A percentile compares a stretch with the other conserved stretches of the same genome.
Evolutionary conservation across 2,888 invertebrate species (phyloP).

Genomic region (Coelinius sp.): DNA sequence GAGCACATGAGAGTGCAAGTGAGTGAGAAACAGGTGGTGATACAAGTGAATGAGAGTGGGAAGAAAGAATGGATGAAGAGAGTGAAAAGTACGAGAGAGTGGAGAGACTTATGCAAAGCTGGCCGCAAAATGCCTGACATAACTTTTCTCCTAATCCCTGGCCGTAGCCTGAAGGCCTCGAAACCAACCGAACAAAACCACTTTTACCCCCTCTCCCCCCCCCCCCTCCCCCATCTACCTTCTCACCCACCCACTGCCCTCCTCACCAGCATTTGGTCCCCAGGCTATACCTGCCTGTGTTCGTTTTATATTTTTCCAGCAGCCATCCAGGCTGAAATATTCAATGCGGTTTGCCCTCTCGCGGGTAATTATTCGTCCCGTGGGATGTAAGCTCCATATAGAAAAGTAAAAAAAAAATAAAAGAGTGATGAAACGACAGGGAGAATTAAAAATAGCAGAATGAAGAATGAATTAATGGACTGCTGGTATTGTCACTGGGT

Average conservation of each 20-base stretch:
- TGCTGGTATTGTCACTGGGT: no score
- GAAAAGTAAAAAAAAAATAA: background rate
- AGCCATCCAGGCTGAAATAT: constrained; percentile 59
- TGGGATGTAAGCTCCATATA: constrained; percentile 45
- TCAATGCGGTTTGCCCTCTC: constrained; percentile 57
- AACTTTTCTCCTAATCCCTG: constrained; percentile 64
- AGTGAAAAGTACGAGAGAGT: constrained; percentile 41
- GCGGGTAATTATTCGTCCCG: constrained; percentile 63
- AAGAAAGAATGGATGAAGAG: constrained; percentile 13
- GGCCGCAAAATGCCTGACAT: constrained; percentile 63
- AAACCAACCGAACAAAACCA: constrained; percentile 50
- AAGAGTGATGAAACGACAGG: constrained; percentile 16
- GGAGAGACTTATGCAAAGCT: constrained; percentile 66
- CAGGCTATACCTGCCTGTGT: constrained; percentile 36
- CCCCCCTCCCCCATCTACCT: constrained; percentile 31
- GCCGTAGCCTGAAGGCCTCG: constrained; percentile 50
- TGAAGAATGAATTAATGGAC: constrained; percentile 35
- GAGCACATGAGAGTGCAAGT: constrained; percentile 21
- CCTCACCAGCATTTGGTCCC: constrained; percentile 16
- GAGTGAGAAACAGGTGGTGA: constrained; percentile 27
- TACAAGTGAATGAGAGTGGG: constrained; percentile 14
- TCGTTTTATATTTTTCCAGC: constrained; percentile 52
- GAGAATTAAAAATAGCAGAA: constrained; percentile 16
- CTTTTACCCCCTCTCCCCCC: constrained; percentile 37
- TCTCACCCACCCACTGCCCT: constrained; percentile 3